These are phyloP conservation scores for Sitta carolinensis DNA, from an alignment of 2,797 vertebrate genomes.

Conservation along the genomic window DNA sequence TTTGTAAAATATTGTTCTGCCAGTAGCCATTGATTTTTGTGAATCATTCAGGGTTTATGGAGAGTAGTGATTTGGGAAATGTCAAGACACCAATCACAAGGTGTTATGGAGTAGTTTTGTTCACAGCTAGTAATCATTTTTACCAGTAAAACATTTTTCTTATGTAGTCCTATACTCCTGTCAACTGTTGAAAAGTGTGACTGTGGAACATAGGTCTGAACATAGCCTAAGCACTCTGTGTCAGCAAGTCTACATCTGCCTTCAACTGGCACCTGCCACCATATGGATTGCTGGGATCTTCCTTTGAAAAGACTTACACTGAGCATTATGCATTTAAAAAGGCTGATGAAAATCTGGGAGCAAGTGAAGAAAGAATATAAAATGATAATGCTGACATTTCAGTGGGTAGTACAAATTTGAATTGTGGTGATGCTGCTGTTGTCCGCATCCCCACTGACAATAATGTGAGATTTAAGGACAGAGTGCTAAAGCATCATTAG, in stretches of 20 bases:
- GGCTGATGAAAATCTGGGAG: background rate
- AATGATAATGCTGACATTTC: background rate
- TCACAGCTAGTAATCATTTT: slow-evolving; percentile 48
- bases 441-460: background rate
- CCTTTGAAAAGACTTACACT: background rate
- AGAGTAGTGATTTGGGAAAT: slow-evolving; percentile 46
- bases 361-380: background rate
- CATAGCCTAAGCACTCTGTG: accelerated
- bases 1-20: slow-evolving; percentile 17
- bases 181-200: background rate
- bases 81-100: slow-evolving; percentile 46
- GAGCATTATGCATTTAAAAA: background rate
- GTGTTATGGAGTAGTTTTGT: slow-evolving; percentile 33
- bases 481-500: background rate
- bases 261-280: background rate
- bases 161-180: background rate
- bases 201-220: background rate
- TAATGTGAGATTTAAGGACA: background rate
- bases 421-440: background rate
- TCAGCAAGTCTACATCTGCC: background rate
- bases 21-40: slow-evolving; percentile 57
- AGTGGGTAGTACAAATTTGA: background rate
- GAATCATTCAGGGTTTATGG: slow-evolving; percentile 27
- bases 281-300: background rate
- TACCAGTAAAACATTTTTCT: slow-evolving; percentile 36